Base-by-base conservation (phyloP, 2,888 invertebrate species). In the Mesorhabditis sp. region DNA sequence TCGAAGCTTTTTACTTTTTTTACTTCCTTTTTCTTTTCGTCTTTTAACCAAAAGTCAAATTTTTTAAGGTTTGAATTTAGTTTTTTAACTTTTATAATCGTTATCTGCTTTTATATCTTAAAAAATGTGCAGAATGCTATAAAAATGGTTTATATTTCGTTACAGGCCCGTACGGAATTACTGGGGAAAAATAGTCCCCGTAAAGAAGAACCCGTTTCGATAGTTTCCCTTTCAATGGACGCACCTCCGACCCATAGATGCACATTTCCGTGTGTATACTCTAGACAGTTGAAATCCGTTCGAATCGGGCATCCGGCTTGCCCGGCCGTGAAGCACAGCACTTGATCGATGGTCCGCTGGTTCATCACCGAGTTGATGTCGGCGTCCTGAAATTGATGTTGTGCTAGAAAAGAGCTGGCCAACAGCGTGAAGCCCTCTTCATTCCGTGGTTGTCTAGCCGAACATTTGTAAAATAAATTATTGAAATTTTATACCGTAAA, bases 241-340 rank as follows among this genome's bases (percentile, higher is more conserved):
- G 1, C 65, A 42, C 82, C 82, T 43, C 82, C 82, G 42, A 82
- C 76, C 65, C 76, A 81, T 58, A 81, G 75, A 69, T 82, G 82
- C 45, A 80, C 80, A 69, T 81, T 81, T 65, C 80, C 80, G 66
- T 81, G 81, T 4, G 80, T 81, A 61, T 81, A 81, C 65, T 77
- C 77, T 1, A 77, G 70, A 69, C 76, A 78, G 70, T 81, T 79
- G 72, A 73, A 82, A 67, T 78, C 77, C 5, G 78, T 76, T 50
- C 74, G 70, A 58, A 75, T 72, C 10, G 80, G 78, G 66, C 82
- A 81, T 58, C 78, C 76, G 62, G 69, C 77, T 68, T 75, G 74
- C 2, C 82, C 82, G 4, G 83, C 81, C 7, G 83, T 77, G 74
- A 77, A 83, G 6, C 81, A 74, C 15, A 83, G 71, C 5, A 83